Base-by-base conservation (phyloP, 2,797 vertebrate species). In the Channa striata region DNA sequence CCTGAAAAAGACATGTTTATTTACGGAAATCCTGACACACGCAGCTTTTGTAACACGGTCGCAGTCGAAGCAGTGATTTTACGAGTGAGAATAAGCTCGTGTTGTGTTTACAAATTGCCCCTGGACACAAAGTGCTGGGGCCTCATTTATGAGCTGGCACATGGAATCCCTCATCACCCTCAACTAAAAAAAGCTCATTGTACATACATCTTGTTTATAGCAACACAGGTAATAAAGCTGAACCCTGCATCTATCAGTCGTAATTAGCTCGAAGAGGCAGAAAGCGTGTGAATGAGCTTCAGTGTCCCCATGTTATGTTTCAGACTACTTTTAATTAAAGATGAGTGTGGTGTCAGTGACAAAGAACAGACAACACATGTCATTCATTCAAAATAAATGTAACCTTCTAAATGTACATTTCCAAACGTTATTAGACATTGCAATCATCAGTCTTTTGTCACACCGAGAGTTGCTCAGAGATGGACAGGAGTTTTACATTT, bases 131-230 rank as follows among this genome's bases (percentile, higher is more conserved):
- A 80, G 64, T 49, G 25, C 73, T 14, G 49, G 86, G 83, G 83
- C 85, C 79, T 85, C 71, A 59, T 91, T 91, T 90, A 91, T 87
- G 89, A 91, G 86, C 76, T 87, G 84, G 82, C 85, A 66, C 84
- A 77, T 64, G 36, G 61, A 77, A 66, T 69, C 70, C 58, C 62
- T 87, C 81, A 74, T 88, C 67, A 62, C 77, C 64, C 81, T 58
- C 54, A 72, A 74, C 57, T 49, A 66, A 82, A 83, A 86, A 81
- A 80, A 76, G 46, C 68, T 82, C 48, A 78, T 86, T 89, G 80
- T 84, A 76, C 60, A 1, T 74, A 80, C 66, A 82, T 72, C 51
- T 75, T 86, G 84, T 90, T 89, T 87, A 84, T 83, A 83, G 82
- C 78, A 73, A 74, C 65, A 57, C 81, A 80, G 75, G 76, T 83